Evolutionary conservation across 1,140 invertebrate genomes (phyloP), one percentile per base, ranked within the genome.

Genomic region (Pristionchus pacificus): DNA sequence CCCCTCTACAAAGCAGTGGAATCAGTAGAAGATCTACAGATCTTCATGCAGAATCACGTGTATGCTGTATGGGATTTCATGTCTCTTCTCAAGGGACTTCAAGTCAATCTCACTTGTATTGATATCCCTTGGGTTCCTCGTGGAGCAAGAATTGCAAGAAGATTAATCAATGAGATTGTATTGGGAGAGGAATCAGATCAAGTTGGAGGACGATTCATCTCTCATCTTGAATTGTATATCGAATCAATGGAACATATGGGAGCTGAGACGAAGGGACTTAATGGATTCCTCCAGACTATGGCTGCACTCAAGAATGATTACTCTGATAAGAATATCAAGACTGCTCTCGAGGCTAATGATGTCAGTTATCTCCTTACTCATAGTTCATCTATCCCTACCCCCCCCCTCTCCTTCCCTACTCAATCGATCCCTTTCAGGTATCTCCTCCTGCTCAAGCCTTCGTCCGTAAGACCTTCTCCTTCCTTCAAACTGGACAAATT

Each of bases 31-130:
- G 71, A 73, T 27, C 62, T 73, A 10, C 70, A 68, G 15, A 58
- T 30, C 57, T 73, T 73, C 68, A 73, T 73, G 71, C n/a, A 60
- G 27, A 74, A 73, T 59, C 71, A 73, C 57, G 67, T 73, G 24
- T 73, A 60, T 27, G 71, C 71, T 30, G 71, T 73, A 28, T 73
- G 71, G 71, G 71, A 73, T 60, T 73, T 73, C 67, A 73, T 73
- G 71, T 62, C 58, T 19, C 67, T 73, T 19, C 71, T 73, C 66
- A 73, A 73, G 67, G 62, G 38, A 62, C 71, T 73, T 33, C 71
- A 73, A 63, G 14, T n/a, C 15, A 31, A 74, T 25, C 58, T 73
- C 57, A 73, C 71, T 49, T 73, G 71, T 31, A 62, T 73, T 59
- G 30, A 19, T 14, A 61, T 73, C 28, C 71, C 71, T 25, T 73